A percentile compares a stretch with the other conserved stretches of the same genome.
phyloP scores from a whole-genome alignment of 2,888 invertebrate species.

The Hypselothyrea guttata region DNA sequence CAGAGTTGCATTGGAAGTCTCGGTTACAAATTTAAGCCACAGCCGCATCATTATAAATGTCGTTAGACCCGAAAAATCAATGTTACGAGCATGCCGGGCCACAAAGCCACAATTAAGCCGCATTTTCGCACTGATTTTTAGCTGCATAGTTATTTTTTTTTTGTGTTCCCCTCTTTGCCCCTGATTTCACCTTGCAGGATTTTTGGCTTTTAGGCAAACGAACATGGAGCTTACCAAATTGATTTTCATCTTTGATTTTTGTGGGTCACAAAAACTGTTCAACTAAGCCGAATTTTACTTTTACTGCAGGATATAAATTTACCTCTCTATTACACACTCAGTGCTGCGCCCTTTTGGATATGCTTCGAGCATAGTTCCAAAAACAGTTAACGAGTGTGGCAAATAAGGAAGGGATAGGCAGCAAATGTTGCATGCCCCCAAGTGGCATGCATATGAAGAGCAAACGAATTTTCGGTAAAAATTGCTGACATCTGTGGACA shows the following conservation, averaged over 20 bases:
- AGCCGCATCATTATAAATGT: constrained; percentile 40
- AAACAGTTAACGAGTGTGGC: too few relatives aligned
- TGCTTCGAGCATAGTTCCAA: too few relatives aligned
- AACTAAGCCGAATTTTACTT: constrained; percentile 7
- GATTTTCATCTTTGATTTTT: constrained; percentile 16
- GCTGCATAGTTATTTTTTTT: constrained; percentile 1
- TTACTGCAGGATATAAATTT: neutral
- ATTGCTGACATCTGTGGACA: too few relatives aligned
- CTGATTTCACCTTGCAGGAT: neutral
- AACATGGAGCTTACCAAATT: constrained; percentile 13
- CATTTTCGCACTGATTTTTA: constrained; percentile 40
- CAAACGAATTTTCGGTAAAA: too few relatives aligned
- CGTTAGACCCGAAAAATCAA: constrained; percentile 21
- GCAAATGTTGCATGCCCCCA: too few relatives aligned
- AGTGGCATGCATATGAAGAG: too few relatives aligned
- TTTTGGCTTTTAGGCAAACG: neutral
- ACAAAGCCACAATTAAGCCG: constrained; percentile 42
- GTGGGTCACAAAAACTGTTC: constrained; percentile 2
- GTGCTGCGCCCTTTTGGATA: neutral
- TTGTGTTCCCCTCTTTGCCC: neutral
- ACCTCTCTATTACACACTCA: too few relatives aligned
- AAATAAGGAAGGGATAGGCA: too few relatives aligned
- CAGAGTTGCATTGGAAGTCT: neutral
- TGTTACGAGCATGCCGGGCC: constrained; percentile 18
- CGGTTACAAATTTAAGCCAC: constrained; percentile 5